phyloP scores from a whole-genome alignment of 2,888 invertebrate genomes.

The Heliconius ismenius region DNA sequence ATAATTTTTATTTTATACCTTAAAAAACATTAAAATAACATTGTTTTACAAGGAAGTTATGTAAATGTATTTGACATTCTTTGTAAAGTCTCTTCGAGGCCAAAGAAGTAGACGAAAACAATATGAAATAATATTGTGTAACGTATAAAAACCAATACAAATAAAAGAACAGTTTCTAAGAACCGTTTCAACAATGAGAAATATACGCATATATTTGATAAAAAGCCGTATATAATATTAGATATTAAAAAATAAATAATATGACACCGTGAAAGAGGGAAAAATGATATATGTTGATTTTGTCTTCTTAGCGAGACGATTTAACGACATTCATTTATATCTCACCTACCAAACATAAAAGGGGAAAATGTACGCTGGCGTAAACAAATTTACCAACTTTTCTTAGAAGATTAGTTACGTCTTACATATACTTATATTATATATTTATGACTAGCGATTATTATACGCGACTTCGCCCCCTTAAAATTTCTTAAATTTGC shows the following conservation, averaged over 20 bases:
- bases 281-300: constrained; percentile 23
- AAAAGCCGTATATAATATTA: not conserved
- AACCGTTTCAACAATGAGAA: not conserved
- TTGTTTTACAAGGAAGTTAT: too few species aligned
- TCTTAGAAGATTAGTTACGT: constrained; percentile 12
- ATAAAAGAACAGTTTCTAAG: not conserved
- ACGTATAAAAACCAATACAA: not conserved
- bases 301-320: constrained; percentile 21
- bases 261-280: constrained; percentile 17
- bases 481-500: too few species aligned
- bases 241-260: constrained; percentile 15
- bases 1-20: too few species aligned
- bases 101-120: too few species aligned
- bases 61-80: too few species aligned
- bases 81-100: too few species aligned
- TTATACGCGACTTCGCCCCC: too few species aligned
- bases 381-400: constrained; percentile 13
- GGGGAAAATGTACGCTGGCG: constrained; percentile 23
- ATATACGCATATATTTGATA: constrained; percentile 1
- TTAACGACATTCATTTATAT: constrained; percentile 27
- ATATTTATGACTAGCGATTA: not conserved
- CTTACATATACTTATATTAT: not conserved
- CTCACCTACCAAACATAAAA: constrained; percentile 17
- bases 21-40: too few species aligned
- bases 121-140: too few species aligned